A percentile compares a stretch with the other conserved stretches of the same genome.
Conservation (phyloP, 2,113 vertebrate genomes). For the Psilopogon haemacephalus region DNA sequence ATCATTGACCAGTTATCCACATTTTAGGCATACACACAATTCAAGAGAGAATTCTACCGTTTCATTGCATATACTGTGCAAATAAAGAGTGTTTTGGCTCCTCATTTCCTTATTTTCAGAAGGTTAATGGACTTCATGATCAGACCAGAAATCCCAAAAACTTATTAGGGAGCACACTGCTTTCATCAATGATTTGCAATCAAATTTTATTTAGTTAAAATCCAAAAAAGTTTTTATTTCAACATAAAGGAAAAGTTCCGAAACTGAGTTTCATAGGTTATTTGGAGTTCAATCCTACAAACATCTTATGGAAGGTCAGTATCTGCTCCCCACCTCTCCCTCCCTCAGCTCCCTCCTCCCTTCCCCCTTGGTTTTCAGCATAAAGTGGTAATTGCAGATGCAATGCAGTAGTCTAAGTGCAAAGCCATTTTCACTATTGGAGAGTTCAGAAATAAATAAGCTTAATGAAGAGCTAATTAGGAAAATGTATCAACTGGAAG, state of each 20-base stretch:
- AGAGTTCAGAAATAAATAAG: conserved; percentile 51
- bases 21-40: conserved; percentile 59
- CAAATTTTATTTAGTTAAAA: conserved; percentile 44
- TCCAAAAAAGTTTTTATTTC: conserved; percentile 51
- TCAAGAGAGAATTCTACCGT: conserved; percentile 20
- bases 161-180: conserved; percentile 28
- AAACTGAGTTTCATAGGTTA: conserved; percentile 18
- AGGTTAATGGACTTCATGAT: conserved; percentile 62
- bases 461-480: conserved; percentile 31
- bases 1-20: conserved; percentile 57
- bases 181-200: conserved; percentile 41
- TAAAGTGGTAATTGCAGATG: conserved; percentile 53
- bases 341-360: not conserved
- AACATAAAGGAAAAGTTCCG: conserved; percentile 34
- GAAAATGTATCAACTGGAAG: conserved; percentile 32
- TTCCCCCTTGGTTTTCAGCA: conserved; percentile 24
- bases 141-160: conserved; percentile 49
- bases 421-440: conserved; percentile 64
- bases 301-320: conserved; percentile 49
- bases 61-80: conserved; percentile 70
- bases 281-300: conserved; percentile 56
- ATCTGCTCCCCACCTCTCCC: conserved; percentile 38
- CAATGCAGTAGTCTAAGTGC: conserved; percentile 54
- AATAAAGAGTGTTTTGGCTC: conserved; percentile 64
- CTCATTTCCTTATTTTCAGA: conserved; percentile 58